phyloP scores from a whole-genome alignment of 2,797 vertebrate species.

The Sebastiscus albofasciatus region DNA sequence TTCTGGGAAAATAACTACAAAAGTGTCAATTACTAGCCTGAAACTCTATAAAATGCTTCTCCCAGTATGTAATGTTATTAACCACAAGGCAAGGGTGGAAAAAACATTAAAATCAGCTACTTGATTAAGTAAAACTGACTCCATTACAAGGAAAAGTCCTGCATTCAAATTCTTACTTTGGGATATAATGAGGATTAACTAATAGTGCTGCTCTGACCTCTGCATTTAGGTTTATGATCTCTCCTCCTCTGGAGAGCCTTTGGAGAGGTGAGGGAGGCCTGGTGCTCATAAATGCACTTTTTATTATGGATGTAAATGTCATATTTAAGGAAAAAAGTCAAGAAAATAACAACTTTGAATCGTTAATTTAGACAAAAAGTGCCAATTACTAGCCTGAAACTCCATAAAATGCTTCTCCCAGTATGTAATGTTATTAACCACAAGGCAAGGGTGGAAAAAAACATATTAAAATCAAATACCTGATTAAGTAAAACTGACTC shows the following conservation, averaged over 20 bases:
- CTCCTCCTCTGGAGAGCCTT: neutral
- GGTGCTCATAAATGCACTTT: no score
- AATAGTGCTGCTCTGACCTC: constrained; percentile 16
- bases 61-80: neutral
- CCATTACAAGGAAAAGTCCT: neutral
- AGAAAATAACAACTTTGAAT: neutral
- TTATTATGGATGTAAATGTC: no score
- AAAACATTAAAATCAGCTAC: neutral
- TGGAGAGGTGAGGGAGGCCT: no score
- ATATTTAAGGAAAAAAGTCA: no score
- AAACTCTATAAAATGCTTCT: constrained; percentile 3
- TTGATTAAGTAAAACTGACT: neutral
- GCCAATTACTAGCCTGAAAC: neutral
- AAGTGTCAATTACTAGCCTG: neutral
- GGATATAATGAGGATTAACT: constrained; percentile 37
- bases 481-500: neutral
- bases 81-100: neutral
- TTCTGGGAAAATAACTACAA: neutral
- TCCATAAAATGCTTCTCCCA: neutral
- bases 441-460: neutral
- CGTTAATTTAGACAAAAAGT: neutral
- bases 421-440: neutral
- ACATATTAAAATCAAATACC: neutral
- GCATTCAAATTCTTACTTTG: neutral
- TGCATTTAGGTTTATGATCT: neutral